These are phyloP conservation scores for Calcarius ornatus DNA, from an alignment of 2,113 vertebrate genomes.

Conservation along the genomic window DNA sequence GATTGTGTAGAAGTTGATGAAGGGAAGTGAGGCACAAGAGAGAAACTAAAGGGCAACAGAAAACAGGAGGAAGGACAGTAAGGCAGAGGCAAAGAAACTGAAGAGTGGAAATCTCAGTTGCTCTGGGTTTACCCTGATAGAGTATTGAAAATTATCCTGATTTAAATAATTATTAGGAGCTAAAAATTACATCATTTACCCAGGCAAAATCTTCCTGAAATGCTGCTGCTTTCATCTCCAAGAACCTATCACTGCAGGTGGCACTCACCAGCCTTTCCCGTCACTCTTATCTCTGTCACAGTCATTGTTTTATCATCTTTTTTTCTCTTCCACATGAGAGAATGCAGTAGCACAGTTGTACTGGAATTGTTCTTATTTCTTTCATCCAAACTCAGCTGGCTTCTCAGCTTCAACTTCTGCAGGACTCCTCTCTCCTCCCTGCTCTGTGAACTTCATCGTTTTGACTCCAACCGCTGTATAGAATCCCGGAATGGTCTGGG, in stretches of 20 bases:
- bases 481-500: background rate
- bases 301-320: background rate
- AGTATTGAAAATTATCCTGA: background rate
- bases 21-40: background rate
- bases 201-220: background rate
- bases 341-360: too few species aligned
- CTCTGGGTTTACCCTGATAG: background rate
- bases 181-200: background rate
- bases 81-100: background rate
- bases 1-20: background rate
- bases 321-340: background rate
- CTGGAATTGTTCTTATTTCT: background rate
- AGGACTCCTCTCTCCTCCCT: background rate
- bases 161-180: background rate
- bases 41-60: background rate
- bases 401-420: background rate
- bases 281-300: too few species aligned
- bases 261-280: background rate
- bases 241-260: background rate
- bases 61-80: background rate
- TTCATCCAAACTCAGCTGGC: background rate
- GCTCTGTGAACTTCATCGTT: background rate
- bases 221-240: background rate
- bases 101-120: background rate
- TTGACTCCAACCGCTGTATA: accelerated